Percentiles rank a stretch among this genome's conserved stretches.
phyloP scores from a whole-genome alignment of 2,113 vertebrate genomes.

The Sterrhoptilus dennistouni region DNA sequence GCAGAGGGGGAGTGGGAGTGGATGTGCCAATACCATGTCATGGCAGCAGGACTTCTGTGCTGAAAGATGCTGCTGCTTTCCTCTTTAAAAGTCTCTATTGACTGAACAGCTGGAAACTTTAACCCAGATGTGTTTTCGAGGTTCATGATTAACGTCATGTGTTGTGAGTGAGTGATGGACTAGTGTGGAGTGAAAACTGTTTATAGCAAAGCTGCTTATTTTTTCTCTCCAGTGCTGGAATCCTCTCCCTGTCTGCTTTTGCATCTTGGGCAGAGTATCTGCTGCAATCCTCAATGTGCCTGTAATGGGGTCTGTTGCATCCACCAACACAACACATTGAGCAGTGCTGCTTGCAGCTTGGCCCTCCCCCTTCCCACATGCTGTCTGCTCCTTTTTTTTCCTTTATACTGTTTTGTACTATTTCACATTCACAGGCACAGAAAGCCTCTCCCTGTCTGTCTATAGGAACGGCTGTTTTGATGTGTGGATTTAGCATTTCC shows the following conservation, averaged over 20 bases:
- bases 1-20: not conserved
- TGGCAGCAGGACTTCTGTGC: not conserved
- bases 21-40: accelerated
- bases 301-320: not conserved
- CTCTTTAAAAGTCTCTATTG: not conserved
- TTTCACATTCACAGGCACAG: not conserved
- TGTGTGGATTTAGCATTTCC: not conserved
- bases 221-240: not conserved
- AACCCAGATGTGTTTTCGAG: not conserved
- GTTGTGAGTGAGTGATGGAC: not conserved
- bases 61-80: not conserved
- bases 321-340: not conserved
- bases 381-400: not conserved
- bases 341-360: not conserved
- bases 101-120: slow-evolving; percentile 25
- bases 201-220: slow-evolving; percentile 51
- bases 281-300: not conserved
- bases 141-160: slow-evolving; percentile 6
- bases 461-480: not conserved
- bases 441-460: not conserved
- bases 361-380: not conserved
- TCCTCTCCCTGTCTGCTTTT: not conserved
- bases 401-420: not conserved
- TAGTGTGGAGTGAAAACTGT: not conserved
- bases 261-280: not conserved